phyloP scores from a whole-genome alignment of 2,113 vertebrate genomes.

The Xenopus laevis region DNA sequence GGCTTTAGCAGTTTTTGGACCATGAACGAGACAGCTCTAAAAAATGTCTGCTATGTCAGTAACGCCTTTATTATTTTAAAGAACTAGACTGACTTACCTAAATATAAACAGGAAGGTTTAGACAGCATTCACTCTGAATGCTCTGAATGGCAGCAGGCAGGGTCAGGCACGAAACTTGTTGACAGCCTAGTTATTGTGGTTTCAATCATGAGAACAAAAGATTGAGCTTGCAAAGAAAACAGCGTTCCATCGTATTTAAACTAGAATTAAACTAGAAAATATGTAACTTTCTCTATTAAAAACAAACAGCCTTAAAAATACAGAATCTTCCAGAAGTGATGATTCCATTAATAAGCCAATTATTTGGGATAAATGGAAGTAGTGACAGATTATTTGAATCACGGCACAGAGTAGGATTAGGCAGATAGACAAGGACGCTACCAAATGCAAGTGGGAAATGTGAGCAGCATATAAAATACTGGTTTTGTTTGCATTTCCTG shows the following conservation, averaged over 20 bases:
- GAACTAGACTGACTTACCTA: slow-evolving; percentile 14
- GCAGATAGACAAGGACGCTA: slow-evolving; percentile 35
- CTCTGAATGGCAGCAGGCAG: slow-evolving; percentile 11
- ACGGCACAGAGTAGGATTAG: slow-evolving; percentile 31
- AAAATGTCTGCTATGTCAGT: slow-evolving; percentile 31
- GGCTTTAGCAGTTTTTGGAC: slow-evolving; percentile 17
- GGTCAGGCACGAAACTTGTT: slow-evolving; percentile 29
- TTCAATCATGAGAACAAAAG: slow-evolving; percentile 5
- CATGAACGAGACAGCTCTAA: slow-evolving; percentile 33
- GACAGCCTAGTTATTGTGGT: slow-evolving; percentile 21
- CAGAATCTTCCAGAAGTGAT: background rate
- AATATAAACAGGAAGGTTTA: slow-evolving; percentile 11
- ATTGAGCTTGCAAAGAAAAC: slow-evolving; percentile 9
- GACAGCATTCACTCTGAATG: slow-evolving; percentile 13
- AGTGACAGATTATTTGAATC: slow-evolving; percentile 38
- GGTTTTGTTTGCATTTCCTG: slow-evolving; percentile 40
- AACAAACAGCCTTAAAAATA: no score
- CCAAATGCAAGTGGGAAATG: slow-evolving; percentile 27
- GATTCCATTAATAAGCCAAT: slow-evolving; percentile 25
- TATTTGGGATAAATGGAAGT: slow-evolving; percentile 33
- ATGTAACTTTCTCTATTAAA: no score
- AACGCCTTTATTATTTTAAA: slow-evolving; percentile 11
- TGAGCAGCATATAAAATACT: slow-evolving; percentile 36
- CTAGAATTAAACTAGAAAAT: background rate
- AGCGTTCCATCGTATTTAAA: background rate